phyloP scores from a whole-genome alignment of 2,797 vertebrate genomes.

The Sebastes vulpes region DNA sequence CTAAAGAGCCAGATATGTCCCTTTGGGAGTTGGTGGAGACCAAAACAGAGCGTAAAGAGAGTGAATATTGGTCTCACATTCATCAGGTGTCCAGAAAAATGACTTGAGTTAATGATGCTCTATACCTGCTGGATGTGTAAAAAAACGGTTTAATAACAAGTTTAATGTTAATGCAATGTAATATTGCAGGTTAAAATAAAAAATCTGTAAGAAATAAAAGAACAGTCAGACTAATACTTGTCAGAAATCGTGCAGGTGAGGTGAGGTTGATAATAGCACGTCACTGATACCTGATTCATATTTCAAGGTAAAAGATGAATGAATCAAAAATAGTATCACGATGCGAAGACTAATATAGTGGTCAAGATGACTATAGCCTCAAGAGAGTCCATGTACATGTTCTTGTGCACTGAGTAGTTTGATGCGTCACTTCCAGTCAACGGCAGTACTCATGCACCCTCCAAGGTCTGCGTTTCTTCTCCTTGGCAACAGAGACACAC shows the following conservation, averaged over 20 bases:
- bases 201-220: neutral
- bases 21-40: neutral
- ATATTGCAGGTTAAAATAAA: neutral
- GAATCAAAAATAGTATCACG: neutral
- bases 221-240: neutral
- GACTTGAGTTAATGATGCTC: neutral
- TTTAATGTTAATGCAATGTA: too few relatives aligned
- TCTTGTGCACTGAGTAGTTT: conserved; percentile 34
- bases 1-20: neutral
- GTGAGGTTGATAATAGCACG: neutral
- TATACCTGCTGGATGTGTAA: neutral
- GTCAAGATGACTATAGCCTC: neutral
- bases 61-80: neutral
- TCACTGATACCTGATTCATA: neutral
- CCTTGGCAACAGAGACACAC: conserved; percentile 67
- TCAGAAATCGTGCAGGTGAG: neutral
- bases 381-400: conserved; percentile 17
- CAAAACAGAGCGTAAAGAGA: neutral
- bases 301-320: neutral
- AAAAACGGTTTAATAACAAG: neutral
- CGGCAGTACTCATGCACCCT: conserved; percentile 42
- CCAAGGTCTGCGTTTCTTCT: conserved; percentile 58
- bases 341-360: neutral
- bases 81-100: neutral
- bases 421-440: conserved; percentile 73